Evolutionary conservation across 2,797 vertebrate genomes (phyloP).

Genomic region (Astyanax mexicanus): DNA sequence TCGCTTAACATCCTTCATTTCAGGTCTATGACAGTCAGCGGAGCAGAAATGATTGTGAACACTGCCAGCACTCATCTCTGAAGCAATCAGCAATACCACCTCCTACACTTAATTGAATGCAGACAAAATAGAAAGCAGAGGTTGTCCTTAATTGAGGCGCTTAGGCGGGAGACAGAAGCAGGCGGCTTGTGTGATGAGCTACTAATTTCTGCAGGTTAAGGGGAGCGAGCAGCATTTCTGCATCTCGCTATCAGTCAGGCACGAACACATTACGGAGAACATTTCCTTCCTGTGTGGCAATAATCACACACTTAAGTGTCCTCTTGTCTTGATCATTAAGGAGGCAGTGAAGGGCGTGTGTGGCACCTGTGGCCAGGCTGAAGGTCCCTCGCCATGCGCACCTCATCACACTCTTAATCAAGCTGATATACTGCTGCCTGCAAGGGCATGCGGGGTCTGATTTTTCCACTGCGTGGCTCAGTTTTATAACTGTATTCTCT

Average conservation of each 20-base stretch:
- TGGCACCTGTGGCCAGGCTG: conserved; percentile 58
- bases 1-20: conserved; percentile 30
- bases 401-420: conserved; percentile 73
- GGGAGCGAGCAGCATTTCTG: conserved; percentile 45
- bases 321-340: conserved; percentile 58
- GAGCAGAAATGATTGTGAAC: conserved; percentile 24
- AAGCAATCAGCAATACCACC: conserved; percentile 41
- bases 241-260: conserved; percentile 45
- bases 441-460: conserved; percentile 84
- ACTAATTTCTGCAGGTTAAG: conserved; percentile 54
- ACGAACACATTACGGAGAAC: conserved; percentile 45
- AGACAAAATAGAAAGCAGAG: conserved; percentile 56
- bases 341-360: conserved; percentile 53
- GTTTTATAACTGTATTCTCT: too few species aligned
- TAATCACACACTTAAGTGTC: conserved; percentile 64
- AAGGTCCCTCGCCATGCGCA: conserved; percentile 65
- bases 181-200: conserved; percentile 54
- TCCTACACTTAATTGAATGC: conserved; percentile 54
- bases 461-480: conserved; percentile 37
- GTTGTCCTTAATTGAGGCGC: conserved; percentile 72
- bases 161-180: conserved; percentile 70
- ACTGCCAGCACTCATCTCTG: conserved; percentile 6
- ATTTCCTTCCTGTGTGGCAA: conserved; percentile 40
- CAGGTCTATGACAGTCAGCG: neutral
- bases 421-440: conserved; percentile 71